Conservation (phyloP, 2,113 vertebrate species). For the Corynorhinus townsendii region DNA sequence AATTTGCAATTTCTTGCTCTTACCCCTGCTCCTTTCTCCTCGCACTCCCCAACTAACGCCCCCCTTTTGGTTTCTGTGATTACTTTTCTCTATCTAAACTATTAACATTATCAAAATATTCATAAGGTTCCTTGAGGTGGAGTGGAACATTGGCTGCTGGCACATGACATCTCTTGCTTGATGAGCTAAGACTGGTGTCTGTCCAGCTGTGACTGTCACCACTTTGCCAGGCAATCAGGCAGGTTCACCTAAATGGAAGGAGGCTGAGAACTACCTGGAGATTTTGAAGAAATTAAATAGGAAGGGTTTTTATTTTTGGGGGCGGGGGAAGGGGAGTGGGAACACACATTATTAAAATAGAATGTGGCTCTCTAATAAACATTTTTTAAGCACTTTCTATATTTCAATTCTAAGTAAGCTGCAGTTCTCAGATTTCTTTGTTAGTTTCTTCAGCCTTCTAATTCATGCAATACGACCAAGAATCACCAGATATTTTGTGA, state of each 20-base stretch:
- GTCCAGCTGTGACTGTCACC: neutral
- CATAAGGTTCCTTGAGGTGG: neutral
- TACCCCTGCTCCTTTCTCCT: neutral
- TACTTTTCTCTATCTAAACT: neutral
- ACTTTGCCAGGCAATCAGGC: neutral
- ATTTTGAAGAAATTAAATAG: neutral
- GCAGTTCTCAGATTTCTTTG: neutral
- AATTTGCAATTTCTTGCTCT: neutral
- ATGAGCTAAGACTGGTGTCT: neutral
- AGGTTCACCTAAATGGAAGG: neutral
- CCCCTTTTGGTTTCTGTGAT: neutral
- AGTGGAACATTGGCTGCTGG: neutral
- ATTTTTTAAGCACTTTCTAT: neutral
- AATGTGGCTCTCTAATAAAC: neutral
- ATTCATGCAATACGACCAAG: neutral
- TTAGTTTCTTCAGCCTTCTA: neutral
- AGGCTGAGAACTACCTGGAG: neutral
- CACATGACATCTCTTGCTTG: fast-evolving
- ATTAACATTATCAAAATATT: neutral
- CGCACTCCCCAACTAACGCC: neutral
- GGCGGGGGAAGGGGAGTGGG: fast-evolving
- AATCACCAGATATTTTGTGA: neutral
- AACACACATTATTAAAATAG: neutral
- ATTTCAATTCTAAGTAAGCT: neutral
- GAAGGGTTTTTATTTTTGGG: neutral